Conservation (phyloP, 2,797 vertebrate genomes). For the Melanotaenia maccullochi region DNA sequence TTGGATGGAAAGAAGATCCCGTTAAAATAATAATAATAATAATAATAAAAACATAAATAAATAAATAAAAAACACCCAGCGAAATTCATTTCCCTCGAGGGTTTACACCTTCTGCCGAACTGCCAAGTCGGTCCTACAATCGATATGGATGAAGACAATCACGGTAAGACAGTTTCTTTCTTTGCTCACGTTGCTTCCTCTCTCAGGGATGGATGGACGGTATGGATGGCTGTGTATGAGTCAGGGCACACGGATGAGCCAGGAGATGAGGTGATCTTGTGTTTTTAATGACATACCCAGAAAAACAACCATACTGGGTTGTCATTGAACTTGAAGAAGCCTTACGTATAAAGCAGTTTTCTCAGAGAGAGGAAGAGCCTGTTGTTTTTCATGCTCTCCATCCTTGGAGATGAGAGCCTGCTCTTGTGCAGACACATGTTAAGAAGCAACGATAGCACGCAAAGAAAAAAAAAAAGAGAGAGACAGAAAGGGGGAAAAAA, state of each 20-base stretch:
- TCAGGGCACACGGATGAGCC: constrained; percentile 18
- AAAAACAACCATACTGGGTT: constrained; percentile 7
- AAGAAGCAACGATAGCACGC: not conserved
- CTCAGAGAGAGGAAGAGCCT: not conserved
- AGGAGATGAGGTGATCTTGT: constrained; percentile 31
- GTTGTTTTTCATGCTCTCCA: not conserved
- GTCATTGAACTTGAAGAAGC: constrained; percentile 9
- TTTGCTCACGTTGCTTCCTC: constrained; percentile 6
- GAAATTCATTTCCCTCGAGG: constrained; percentile 18
- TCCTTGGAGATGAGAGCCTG: not conserved
- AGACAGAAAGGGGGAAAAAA: not conserved
- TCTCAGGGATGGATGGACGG: constrained; percentile 40
- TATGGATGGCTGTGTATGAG: constrained; percentile 35
- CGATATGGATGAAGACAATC: constrained; percentile 84
- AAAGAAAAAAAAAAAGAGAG: not conserved
- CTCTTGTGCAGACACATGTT: not conserved
- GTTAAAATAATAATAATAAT: constrained; percentile 11
- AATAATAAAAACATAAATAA: not conserved
- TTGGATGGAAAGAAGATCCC: constrained; percentile 22
- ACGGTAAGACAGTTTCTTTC: constrained; percentile 73
- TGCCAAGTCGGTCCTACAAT: constrained; percentile 24
- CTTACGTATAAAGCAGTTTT: constrained; percentile 14
- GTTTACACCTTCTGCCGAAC: constrained; percentile 49
- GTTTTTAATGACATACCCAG: not conserved
- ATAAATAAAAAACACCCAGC: not conserved